Evolutionary conservation across 2,113 vertebrate species (phyloP), one percentile per base, ranked within the genome.

Genomic region (Vimba vimba): DNA sequence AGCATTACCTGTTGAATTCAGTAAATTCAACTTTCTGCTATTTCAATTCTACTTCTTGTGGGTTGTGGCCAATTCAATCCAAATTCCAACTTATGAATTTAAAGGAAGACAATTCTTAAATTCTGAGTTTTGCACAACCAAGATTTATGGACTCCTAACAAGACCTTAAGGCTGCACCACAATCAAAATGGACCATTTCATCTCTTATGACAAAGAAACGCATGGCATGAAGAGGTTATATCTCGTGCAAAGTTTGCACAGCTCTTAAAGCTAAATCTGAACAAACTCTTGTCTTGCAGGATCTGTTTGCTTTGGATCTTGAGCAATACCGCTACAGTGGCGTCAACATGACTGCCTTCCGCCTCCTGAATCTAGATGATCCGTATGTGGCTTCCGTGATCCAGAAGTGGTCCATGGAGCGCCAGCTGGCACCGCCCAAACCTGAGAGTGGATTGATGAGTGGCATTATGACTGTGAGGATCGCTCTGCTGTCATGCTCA

Each of bases 301-400:
- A 99, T 92, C 91, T 99, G 85, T 99, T 99, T 91, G 98, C 98
- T 0, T 90, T 99, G 90, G 97, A 99, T 88, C 94, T 99, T 90
- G 98, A 99, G 90, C 97, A 97, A n/a, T 99, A 99, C 84, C 96
- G 97, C 86, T 99, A 99, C 93, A 99, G 97, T 0, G 98, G 98
- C 2, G 98, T 99, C 39, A 99, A 99, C 88, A 97, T 99, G 97
- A 99, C 98, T 0, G 97, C 98, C 0, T 99, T 99, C 83, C 95
- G 98, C 36, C 93, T 99, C 73, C 94, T 99, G 68, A 98, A 98
- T 79, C 91, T 97, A 0, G 97, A 98, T 52, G 95, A 96, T 87
- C 96, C 96, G 0, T 94, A 95, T 0, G 97, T 99, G n/a, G 93
- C 97, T 0, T 94, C 97, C 0, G 94, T 98, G 27, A 94, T 98